Evolutionary conservation across 2,888 invertebrate genomes (phyloP).

Genomic region (Nesidiocoris tenuis): DNA sequence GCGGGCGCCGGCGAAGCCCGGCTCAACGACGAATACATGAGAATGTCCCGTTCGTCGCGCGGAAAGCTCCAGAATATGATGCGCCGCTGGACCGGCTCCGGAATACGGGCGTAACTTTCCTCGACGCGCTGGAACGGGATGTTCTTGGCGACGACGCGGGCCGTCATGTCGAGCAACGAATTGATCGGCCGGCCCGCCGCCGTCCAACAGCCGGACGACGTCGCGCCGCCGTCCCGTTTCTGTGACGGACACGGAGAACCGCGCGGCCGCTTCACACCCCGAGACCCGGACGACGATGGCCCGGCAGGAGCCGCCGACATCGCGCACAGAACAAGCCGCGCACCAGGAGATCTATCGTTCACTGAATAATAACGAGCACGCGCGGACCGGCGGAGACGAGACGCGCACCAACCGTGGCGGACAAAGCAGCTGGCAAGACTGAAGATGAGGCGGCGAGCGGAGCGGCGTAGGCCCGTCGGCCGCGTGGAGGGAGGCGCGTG

Average conservation of each 20-base stretch:
- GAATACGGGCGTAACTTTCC: conserved; percentile 82
- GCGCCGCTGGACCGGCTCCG: conserved; percentile 82
- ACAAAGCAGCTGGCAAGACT: not conserved
- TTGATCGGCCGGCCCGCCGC: conserved; percentile 56
- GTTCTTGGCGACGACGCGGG: conserved; percentile 79
- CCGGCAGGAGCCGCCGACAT: not conserved
- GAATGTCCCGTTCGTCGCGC: conserved; percentile 81
- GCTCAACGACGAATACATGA: conserved; percentile 82
- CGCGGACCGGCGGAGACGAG: not conserved
- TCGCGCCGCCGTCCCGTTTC: not conserved
- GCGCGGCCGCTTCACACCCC: not conserved
- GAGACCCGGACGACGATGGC: not conserved
- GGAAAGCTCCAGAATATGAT: conserved; percentile 90
- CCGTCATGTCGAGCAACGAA: conserved; percentile 77
- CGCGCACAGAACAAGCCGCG: no score
- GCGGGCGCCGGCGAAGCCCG: conserved; percentile 59
- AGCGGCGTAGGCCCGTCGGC: not conserved
- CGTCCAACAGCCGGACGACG: not conserved
- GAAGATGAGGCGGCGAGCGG: not conserved
- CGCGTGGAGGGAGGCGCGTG: not conserved
- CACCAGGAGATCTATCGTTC: not conserved
- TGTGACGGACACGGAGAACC: not conserved
- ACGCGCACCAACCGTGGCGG: not conserved
- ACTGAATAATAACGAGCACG: not conserved
- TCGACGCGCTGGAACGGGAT: conserved; percentile 84